Evolutionary conservation across 2,797 vertebrate genomes (phyloP).

Genomic region (Oreortyx pictus): DNA sequence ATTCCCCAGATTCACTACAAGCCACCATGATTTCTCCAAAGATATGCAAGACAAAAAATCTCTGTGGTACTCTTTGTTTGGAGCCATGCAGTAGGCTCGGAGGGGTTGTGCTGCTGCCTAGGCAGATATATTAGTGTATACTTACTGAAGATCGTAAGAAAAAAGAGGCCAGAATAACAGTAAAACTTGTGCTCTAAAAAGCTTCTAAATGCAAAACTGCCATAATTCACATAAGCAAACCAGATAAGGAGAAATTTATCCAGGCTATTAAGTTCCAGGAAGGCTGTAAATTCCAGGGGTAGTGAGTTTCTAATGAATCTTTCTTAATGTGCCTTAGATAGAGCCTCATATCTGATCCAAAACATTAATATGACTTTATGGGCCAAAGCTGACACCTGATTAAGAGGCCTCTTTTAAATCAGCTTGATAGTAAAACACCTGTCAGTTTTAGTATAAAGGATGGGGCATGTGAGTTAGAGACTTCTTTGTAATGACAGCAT

Average conservation of each 20-base stretch:
- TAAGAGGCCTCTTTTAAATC: slow-evolving; percentile 67
- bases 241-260: slow-evolving; percentile 62
- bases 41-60: not conserved
- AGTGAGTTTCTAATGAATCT: slow-evolving; percentile 70
- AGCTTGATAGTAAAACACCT: slow-evolving; percentile 34
- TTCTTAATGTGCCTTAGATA: slow-evolving; percentile 54
- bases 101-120: not conserved
- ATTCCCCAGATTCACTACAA: not conserved
- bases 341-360: slow-evolving; percentile 64
- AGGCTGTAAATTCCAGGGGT: slow-evolving; percentile 64
- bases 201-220: slow-evolving; percentile 6
- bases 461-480: not conserved
- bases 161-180: not conserved
- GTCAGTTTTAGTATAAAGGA: slow-evolving; percentile 28
- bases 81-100: not conserved
- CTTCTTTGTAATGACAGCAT: not conserved
- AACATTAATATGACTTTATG: slow-evolving; percentile 73
- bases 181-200: not conserved
- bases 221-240: slow-evolving; percentile 56
- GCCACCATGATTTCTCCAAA: slow-evolving; percentile 5
- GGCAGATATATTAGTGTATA: too few relatives aligned
- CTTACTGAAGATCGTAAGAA: not conserved
- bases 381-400: slow-evolving; percentile 66
- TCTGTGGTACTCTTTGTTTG: not conserved
- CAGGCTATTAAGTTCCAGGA: slow-evolving; percentile 59